A percentile compares a stretch with the other conserved stretches of the same genome.
Conservation (phyloP, 2,113 vertebrate species). For the Phainopepla nitens region DNA sequence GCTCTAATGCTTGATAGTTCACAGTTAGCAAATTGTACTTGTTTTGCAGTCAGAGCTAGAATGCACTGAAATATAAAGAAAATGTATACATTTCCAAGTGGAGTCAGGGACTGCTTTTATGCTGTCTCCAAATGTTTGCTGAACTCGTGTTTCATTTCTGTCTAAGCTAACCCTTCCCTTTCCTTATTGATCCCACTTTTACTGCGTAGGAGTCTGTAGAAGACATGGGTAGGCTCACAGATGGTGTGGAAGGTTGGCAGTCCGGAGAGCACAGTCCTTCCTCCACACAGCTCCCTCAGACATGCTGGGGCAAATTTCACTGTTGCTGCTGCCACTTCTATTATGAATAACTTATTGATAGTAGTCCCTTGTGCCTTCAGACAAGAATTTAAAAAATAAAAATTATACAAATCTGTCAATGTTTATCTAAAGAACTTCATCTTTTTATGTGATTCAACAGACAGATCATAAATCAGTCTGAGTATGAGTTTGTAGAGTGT, state of each 20-base stretch:
- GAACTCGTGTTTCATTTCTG: neutral
- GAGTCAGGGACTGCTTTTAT: neutral
- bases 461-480: neutral
- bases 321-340: neutral
- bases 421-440: neutral
- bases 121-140: accelerated
- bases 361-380: neutral
- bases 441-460: neutral
- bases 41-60: neutral
- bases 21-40: neutral
- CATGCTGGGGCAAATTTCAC: neutral
- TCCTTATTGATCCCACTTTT: neutral
- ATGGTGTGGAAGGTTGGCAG: neutral
- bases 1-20: neutral
- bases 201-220: neutral
- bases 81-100: neutral
- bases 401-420: neutral
- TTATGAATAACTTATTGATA: neutral
- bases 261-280: neutral
- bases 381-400: neutral
- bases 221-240: neutral
- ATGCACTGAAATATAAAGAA: neutral
- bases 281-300: neutral
- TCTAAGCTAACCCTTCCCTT: neutral
- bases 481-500: neutral